Evolutionary conservation across 2,113 vertebrate species (phyloP).

Genomic region (Chlamydotis undulata): DNA sequence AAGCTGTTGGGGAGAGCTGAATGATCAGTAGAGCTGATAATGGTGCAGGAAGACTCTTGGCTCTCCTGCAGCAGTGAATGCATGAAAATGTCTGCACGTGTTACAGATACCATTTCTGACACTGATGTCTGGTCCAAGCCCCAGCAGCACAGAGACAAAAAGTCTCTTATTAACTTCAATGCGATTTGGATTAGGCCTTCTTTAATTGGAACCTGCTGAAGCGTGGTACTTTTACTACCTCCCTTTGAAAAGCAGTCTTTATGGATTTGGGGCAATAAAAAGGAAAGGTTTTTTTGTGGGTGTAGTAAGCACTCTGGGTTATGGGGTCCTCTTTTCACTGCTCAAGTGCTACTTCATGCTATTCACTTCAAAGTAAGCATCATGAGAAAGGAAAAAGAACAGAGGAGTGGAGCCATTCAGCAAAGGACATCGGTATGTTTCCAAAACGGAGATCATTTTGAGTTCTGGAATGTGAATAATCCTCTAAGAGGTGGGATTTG

Average conservation of each 20-base stretch:
- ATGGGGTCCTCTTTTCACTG: not conserved
- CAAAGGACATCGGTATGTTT: not conserved
- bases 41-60: not conserved
- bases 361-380: not conserved
- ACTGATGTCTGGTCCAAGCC: not conserved
- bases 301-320: not conserved
- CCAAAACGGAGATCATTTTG: not conserved
- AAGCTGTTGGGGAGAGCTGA: not conserved
- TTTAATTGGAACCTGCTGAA: slow-evolving; percentile 53
- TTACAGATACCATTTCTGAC: not conserved
- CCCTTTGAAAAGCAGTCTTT: slow-evolving; percentile 1
- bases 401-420: not conserved
- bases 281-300: not conserved
- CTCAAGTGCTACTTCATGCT: not conserved
- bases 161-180: not conserved
- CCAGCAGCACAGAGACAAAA: not conserved
- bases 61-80: not conserved
- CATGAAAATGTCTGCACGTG: not conserved
- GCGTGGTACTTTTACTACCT: slow-evolving; percentile 14
- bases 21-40: not conserved
- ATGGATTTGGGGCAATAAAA: slow-evolving; percentile 6
- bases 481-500: not conserved
- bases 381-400: not conserved
- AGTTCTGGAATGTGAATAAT: not conserved
- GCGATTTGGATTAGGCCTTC: not conserved